Evolutionary conservation across 1,140 invertebrate genomes (phyloP).

Genomic region (Phthorimaea operculella): DNA sequence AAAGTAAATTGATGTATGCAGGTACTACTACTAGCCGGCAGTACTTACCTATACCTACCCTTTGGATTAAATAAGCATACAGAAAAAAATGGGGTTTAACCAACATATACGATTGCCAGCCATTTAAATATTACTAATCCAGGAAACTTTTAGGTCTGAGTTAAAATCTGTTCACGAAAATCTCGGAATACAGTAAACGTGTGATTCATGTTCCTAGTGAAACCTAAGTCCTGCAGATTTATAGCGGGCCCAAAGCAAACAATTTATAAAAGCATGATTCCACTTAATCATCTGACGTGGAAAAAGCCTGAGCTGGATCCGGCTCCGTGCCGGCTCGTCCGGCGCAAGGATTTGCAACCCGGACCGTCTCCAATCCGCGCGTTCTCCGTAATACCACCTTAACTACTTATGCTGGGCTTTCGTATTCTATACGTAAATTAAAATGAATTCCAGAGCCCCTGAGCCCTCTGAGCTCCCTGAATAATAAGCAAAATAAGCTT

Average conservation of each 20-base stretch:
- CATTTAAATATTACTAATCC: too few relatives aligned
- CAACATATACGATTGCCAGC: too few relatives aligned
- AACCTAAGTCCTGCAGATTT: too few relatives aligned
- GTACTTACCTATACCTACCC: too few relatives aligned
- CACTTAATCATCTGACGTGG: constrained; percentile 1
- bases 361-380: constrained; percentile 1
- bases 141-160: too few relatives aligned
- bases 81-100: too few relatives aligned
- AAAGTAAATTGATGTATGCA: too few relatives aligned
- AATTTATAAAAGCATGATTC: constrained; percentile 1
- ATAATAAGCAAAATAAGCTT: constrained; percentile 1
- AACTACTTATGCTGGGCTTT: not conserved
- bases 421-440: constrained; percentile 10
- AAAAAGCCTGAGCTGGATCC: not conserved
- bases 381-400: not conserved
- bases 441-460: not conserved
- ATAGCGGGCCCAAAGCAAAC: not conserved
- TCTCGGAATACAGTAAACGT: too few relatives aligned
- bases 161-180: too few relatives aligned
- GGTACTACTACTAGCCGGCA: too few relatives aligned
- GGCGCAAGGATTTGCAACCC: not conserved
- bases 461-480: constrained; percentile 1
- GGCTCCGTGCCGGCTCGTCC: not conserved
- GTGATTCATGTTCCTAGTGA: too few relatives aligned
- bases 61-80: too few relatives aligned